A percentile compares a stretch with the other conserved stretches of the same genome.
These are phyloP conservation scores for Epicauta chinensis DNA, from an alignment of 1,140 invertebrate genomes.

Conservation along the genomic window DNA sequence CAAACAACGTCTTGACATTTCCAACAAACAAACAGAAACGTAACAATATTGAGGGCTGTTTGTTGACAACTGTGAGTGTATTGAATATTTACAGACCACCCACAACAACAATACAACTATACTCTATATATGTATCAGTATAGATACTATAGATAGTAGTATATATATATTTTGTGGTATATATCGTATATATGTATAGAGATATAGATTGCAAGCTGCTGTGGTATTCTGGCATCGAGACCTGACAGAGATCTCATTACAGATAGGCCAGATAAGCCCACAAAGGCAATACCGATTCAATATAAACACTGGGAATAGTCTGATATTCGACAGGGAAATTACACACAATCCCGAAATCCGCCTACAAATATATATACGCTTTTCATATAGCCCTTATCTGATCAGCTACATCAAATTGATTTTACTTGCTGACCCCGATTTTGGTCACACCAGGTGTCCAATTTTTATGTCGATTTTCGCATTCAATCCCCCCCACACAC, in stretches of 20 bases:
- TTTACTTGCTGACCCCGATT: conserved; percentile 38
- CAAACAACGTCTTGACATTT: conserved; percentile 15
- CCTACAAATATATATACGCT: conserved; percentile 37
- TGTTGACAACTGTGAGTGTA: conserved; percentile 6
- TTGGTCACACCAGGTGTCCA: too few relatives aligned
- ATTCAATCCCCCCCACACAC: too few relatives aligned
- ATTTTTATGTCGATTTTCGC: too few relatives aligned
- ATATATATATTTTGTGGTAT: too few relatives aligned
- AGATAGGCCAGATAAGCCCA: conserved; percentile 40
- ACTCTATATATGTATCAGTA: too few relatives aligned
- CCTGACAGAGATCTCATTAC: conserved; percentile 40
- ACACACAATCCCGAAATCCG: conserved; percentile 40
- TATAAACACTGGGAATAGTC: conserved; percentile 38
- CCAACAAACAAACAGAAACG: conserved; percentile 8
- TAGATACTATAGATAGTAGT: too few relatives aligned
- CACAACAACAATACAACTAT: conserved; percentile 14
- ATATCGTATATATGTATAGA: conserved; percentile 1
- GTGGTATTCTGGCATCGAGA: conserved; percentile 27
- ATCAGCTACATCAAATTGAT: conserved; percentile 32
- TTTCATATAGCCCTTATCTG: conserved; percentile 30
- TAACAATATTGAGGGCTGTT: conserved; percentile 3
- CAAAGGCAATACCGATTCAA: conserved; percentile 41
- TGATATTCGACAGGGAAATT: conserved; percentile 39
- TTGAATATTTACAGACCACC: conserved; percentile 17
- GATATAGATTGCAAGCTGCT: neutral